Percentiles rank a stretch among this genome's conserved stretches.
phyloP scores from a whole-genome alignment of 2,113 vertebrate species.

The Corvus cornix region DNA sequence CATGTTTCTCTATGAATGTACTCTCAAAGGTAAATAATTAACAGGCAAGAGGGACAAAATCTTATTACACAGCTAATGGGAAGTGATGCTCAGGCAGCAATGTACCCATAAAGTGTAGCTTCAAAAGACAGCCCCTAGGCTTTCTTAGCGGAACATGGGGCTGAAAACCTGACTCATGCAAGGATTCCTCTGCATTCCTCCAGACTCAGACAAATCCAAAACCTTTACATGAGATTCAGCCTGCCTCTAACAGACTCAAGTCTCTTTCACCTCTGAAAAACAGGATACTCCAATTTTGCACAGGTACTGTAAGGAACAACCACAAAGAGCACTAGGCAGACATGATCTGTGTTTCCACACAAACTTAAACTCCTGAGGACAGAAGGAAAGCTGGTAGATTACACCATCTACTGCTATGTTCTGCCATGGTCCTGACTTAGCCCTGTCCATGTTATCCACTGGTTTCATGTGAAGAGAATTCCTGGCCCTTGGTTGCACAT shows the following conservation, averaged over 20 bases:
- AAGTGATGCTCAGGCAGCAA: conserved; percentile 10
- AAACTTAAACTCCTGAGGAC: not conserved
- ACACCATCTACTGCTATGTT: not conserved
- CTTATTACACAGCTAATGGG: not conserved
- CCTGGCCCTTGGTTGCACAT: not conserved
- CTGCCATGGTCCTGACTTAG: not conserved
- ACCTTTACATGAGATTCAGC: not conserved
- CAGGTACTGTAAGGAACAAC: not conserved
- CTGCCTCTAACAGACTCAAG: not conserved
- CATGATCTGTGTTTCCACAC: not conserved
- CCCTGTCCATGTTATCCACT: not conserved
- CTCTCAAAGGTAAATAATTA: conserved; percentile 55
- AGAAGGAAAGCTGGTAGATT: not conserved
- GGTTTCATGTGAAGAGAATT: not conserved
- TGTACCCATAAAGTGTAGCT: not conserved
- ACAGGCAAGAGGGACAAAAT: conserved; percentile 26
- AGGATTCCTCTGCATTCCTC: not conserved
- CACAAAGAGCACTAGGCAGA: not conserved
- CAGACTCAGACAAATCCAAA: not conserved
- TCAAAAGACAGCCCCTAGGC: not conserved
- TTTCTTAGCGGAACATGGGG: not conserved
- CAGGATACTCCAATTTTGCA: not conserved
- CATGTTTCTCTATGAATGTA: not conserved
- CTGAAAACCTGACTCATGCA: not conserved
- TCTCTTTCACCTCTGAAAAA: not conserved